Evolutionary conservation across 35 echinoderm and acorn worm genomes (phyloP).

Genomic region (Ptychodera flava): DNA sequence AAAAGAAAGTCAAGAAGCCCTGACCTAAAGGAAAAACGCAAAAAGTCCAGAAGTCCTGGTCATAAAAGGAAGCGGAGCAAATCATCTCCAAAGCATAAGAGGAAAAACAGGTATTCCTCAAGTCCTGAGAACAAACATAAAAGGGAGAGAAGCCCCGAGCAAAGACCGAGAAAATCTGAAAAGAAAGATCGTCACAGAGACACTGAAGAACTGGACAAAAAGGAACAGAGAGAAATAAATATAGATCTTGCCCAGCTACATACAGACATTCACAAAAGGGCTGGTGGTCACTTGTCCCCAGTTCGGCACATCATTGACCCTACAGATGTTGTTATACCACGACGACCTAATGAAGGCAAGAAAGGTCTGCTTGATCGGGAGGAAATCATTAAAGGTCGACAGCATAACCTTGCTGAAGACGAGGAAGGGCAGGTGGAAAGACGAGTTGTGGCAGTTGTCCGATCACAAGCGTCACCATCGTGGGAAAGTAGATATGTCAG

Average conservation of each 20-base stretch:
- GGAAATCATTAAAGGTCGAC: constrained; percentile 10
- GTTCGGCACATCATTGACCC: background rate
- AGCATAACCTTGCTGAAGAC: background rate
- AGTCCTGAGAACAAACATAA: background rate
- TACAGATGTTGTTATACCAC: constrained; percentile 27
- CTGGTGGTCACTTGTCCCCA: background rate
- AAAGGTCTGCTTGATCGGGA: constrained; percentile 45
- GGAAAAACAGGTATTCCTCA: background rate
- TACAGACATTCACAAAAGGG: background rate
- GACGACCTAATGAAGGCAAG: constrained; percentile 40
- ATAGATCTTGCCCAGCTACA: background rate
- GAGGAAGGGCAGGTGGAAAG: background rate
- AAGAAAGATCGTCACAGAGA: background rate
- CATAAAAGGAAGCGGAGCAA: no score
- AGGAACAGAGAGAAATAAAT: background rate
- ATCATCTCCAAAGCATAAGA: background rate
- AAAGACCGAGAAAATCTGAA: background rate
- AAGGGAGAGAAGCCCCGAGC: background rate
- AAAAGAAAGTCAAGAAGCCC: background rate
- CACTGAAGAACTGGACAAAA: background rate
- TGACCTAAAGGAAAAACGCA: background rate
- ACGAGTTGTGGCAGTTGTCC: background rate
- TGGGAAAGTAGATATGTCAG: background rate
- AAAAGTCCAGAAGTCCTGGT: background rate
- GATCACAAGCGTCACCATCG: background rate